phyloP scores from a whole-genome alignment of 2,113 vertebrate species.

The Parotia lawesii region DNA sequence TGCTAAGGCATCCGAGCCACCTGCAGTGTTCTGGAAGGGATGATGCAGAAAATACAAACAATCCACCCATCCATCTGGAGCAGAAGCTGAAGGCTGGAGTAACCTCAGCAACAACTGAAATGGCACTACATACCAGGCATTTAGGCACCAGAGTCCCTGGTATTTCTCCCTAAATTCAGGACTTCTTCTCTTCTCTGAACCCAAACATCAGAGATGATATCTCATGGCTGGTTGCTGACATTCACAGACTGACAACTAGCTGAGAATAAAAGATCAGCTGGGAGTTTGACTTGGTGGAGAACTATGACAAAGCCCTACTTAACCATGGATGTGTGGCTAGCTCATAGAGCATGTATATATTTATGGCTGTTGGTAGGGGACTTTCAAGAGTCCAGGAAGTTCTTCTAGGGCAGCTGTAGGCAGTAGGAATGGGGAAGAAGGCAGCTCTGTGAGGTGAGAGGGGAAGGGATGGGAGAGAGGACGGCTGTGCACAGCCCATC shows the following conservation, averaged over 20 bases:
- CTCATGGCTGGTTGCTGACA: neutral
- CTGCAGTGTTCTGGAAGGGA: neutral
- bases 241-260: neutral
- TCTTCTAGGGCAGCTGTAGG: neutral
- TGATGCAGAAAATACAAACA: neutral
- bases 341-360: rapidly evolving
- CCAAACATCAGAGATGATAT: neutral
- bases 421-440: neutral
- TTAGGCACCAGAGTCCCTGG: neutral
- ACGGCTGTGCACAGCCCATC: neutral
- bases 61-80: neutral
- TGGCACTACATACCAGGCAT: neutral
- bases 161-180: neutral
- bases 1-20: neutral
- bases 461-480: neutral
- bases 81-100: neutral
- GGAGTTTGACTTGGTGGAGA: neutral
- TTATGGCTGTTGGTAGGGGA: neutral
- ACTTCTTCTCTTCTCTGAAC: neutral
- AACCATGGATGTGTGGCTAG: neutral
- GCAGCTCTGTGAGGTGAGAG: neutral
- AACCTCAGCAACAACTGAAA: neutral
- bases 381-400: neutral
- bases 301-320: neutral
- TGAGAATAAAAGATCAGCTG: neutral